Percentiles rank a stretch among this genome's conserved stretches.
phyloP scores from a whole-genome alignment of 1,140 invertebrate species.

The Trachymyrmex septentrionalis region DNA sequence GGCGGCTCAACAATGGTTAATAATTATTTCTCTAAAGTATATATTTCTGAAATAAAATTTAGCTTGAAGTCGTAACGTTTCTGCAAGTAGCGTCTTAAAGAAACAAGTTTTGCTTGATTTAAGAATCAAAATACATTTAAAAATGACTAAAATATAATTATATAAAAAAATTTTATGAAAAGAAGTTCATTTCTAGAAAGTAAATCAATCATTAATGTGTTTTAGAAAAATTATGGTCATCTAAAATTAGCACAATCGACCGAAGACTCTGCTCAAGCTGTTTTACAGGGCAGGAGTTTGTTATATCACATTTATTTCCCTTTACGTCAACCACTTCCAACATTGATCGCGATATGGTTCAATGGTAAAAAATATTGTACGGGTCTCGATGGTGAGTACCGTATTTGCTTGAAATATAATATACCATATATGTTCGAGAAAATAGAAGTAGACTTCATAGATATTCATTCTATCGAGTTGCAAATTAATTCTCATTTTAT shows the following conservation, averaged over 20 bases:
- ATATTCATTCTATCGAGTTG: not conserved
- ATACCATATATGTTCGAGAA: not conserved
- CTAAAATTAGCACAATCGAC: constrained; percentile 79
- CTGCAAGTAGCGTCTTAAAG: not conserved
- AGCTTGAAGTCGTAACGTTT: not conserved
- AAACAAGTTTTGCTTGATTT: not conserved
- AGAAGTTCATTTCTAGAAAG: no score
- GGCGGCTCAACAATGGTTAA: not conserved
- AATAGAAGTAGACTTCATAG: not conserved
- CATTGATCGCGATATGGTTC: constrained; percentile 78
- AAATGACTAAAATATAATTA: not conserved
- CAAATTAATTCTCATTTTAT: constrained; percentile 5
- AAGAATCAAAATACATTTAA: not conserved
- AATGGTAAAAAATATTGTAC: constrained; percentile 77
- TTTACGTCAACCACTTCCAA: constrained; percentile 78
- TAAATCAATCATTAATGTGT: constrained; percentile 14
- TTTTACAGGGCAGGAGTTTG: constrained; percentile 75
- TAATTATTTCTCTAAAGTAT: not conserved
- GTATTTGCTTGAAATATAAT: not conserved
- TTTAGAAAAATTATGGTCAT: constrained; percentile 81
- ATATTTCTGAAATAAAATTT: not conserved
- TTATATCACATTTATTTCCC: constrained; percentile 82
- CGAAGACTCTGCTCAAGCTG: constrained; percentile 71
- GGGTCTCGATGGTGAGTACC: constrained; percentile 71
- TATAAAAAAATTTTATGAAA: no score